Evolutionary conservation across 2,113 vertebrate genomes (phyloP), one percentile per base, ranked within the genome.

Genomic region (Notiomystis cincta): DNA sequence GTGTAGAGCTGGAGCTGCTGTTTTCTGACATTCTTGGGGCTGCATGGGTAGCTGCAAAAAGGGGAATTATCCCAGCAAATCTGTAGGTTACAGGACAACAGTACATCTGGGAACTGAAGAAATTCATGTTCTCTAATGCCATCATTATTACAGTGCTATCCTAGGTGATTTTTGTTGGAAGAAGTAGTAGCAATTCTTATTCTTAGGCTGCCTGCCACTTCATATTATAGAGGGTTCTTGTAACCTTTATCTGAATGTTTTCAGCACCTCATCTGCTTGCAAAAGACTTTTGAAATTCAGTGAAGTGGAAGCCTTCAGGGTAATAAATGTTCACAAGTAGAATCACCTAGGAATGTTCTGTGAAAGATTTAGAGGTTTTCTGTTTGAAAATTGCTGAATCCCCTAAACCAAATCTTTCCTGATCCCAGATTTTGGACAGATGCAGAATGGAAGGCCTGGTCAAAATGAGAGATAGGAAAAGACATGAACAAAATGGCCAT

Each of bases 171-270:
- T 91, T 82, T 94, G 31, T 71, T 85, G 42, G 24, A 87, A 35
- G 45, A 85, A 73, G 45, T 23, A 35, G 58, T 31, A 73, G 54
- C 45, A 87, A 61, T 89, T 87, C 70, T 85, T 87, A 69, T 31
- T 91, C 65, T 81, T 64, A 69, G 57, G 48, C 70, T 94, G 33
- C n/a, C 66, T 96, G 90, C 42, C 82, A 73, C 38, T 82, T 95
- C 53, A 60, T 80, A 31, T 88, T 95, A 77, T 44, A 56, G 66
- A 93, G 42, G 62, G 78, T 70, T 90, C 94, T 85, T 70, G 53
- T 91, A 94, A 95, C 95, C 93, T 95, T 96, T 96, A 80, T 87
- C 76, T 86, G 47, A 94, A 82, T 7, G 7, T 79, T 93, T 95
- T 89, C 58, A 91, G 76, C 84, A 96, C 78, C 83, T 93, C 78